These are phyloP conservation scores for Tetranychus piercei DNA, from an alignment of 2,888 invertebrate genomes.

Conservation along the genomic window DNA sequence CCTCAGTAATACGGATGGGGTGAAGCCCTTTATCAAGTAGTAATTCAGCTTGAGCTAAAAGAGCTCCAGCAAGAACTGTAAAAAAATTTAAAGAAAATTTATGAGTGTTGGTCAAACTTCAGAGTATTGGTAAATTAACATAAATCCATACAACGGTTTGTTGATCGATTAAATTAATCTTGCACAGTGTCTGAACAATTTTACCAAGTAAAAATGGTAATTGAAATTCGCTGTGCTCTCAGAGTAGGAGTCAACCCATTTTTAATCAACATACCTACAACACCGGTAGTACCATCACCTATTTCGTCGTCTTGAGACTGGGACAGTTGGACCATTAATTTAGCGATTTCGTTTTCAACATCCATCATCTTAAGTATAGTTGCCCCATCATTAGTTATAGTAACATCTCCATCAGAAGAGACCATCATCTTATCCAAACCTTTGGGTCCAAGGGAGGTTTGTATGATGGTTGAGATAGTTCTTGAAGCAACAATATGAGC, in stretches of 20 bases:
- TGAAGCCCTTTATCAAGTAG: constrained; percentile 91
- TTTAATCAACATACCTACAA: constrained; percentile 47
- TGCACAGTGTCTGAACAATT: constrained; percentile 10
- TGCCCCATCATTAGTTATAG: constrained; percentile 97
- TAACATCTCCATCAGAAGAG: constrained; percentile 86
- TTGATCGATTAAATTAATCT: constrained; percentile 6
- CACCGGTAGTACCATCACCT: constrained; percentile 97
- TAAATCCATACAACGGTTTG: constrained; percentile 15
- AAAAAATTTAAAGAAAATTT: constrained; percentile 15
- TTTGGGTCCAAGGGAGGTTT: constrained; percentile 75
- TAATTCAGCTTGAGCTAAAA: constrained; percentile 81
- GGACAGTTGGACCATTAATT: constrained; percentile 87
- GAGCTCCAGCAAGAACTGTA: constrained; percentile 56
- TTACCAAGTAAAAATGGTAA: background rate
- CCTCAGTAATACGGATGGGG: constrained; percentile 94
- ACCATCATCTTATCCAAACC: constrained; percentile 95
- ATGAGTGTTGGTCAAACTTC: constrained; percentile 10
- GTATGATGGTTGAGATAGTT: constrained; percentile 68
- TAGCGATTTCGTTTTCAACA: constrained; percentile 82
- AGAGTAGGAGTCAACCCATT: background rate
- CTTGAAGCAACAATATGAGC: constrained; percentile 94
- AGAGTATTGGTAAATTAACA: constrained; percentile 1
- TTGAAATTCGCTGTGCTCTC: constrained; percentile 5
- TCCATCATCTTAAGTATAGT: constrained; percentile 98
- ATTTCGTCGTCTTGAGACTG: constrained; percentile 99